Evolutionary conservation across 2,888 invertebrate species (phyloP).

Genomic region (Auanema freiburgensis): DNA sequence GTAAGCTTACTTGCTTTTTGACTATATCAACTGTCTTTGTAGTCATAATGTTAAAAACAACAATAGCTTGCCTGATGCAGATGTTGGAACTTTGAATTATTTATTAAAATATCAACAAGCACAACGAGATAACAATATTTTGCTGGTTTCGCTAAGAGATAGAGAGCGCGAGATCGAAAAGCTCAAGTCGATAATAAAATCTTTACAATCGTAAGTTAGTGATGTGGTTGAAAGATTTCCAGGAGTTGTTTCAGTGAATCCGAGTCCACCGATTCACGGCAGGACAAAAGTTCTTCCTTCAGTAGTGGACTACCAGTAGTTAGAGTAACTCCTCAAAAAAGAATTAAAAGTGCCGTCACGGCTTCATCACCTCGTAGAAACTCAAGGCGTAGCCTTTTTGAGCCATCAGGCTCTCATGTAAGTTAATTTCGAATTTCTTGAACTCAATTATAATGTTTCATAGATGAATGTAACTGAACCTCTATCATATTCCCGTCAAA

Average conservation of each 20-base stretch:
- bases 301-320: slow-evolving; percentile 12
- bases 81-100: too few species aligned
- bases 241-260: slow-evolving; percentile 10
- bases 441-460: neutral
- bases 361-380: neutral
- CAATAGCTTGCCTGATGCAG: too few species aligned
- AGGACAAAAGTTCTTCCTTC: slow-evolving; percentile 13
- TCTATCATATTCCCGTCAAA: neutral
- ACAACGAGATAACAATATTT: slow-evolving; percentile 26
- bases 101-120: slow-evolving; percentile 15
- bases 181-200: slow-evolving; percentile 13
- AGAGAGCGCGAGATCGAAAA: slow-evolving; percentile 14
- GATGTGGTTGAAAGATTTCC: neutral
- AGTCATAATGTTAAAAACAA: too few species aligned
- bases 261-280: slow-evolving; percentile 17
- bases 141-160: slow-evolving; percentile 1
- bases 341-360: neutral
- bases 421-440: neutral
- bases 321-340: slow-evolving; percentile 19
- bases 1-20: too few species aligned
- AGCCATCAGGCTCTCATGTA: neutral
- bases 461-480: neutral
- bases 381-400: slow-evolving; percentile 1
- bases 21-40: too few species aligned
- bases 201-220: slow-evolving; percentile 13